phyloP scores from a whole-genome alignment of 2,888 invertebrate species.

The Nomada fabriciana region DNA sequence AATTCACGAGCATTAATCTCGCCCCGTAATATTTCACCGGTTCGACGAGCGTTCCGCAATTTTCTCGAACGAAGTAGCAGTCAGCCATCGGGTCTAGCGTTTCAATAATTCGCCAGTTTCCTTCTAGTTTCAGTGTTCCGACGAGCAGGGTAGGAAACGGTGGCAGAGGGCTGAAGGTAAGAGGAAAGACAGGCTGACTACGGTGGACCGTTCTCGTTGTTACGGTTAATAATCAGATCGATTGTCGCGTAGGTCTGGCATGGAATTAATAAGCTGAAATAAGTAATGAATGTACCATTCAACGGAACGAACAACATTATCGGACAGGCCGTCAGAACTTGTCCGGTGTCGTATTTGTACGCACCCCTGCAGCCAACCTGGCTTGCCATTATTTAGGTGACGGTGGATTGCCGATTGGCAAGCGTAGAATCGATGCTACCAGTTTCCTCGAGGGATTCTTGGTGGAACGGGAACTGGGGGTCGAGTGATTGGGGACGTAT shows the following conservation, averaged over 20 bases:
- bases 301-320: conserved; percentile 2
- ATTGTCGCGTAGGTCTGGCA: conserved; percentile 8
- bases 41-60: conserved; percentile 38
- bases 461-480: not conserved
- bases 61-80: conserved; percentile 12
- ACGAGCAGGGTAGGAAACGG: not conserved
- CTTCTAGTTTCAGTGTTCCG: not conserved
- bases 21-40: conserved; percentile 39
- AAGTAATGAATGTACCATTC: conserved; percentile 1
- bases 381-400: not conserved
- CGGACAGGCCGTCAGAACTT: conserved; percentile 7
- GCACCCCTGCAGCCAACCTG: not conserved
- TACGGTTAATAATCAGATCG: conserved; percentile 32
- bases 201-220: not conserved
- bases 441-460: not conserved
- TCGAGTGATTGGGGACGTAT: not conserved
- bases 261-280: conserved; percentile 36
- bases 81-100: not conserved
- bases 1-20: conserved; percentile 41
- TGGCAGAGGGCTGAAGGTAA: not conserved
- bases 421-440: not conserved
- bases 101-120: conserved; percentile 42
- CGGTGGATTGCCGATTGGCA: not conserved
- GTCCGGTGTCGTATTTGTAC: not conserved
- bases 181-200: not conserved